Base-by-base conservation (phyloP, 1,140 invertebrate genomes). In the Cotesia glomerata region DNA sequence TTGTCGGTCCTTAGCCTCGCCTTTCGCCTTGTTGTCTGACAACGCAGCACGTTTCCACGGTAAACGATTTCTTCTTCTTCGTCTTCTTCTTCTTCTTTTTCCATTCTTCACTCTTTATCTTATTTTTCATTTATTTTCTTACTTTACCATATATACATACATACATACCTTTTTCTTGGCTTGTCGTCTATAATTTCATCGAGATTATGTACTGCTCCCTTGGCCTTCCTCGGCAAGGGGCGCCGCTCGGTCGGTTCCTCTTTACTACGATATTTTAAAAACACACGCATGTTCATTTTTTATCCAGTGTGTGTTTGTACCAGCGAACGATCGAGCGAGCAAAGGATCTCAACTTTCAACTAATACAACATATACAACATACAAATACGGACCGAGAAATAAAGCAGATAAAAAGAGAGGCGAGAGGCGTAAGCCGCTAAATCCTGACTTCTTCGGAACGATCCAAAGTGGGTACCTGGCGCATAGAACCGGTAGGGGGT, bases 401-500 rank as follows among this genome's bases (percentile, higher is more conserved):
- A 45, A 34, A 52, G 45, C n/a, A 67, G 51, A 66, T 58, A 18
- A 18, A 58, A 18, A 26, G 18, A 58, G 56, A 58, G 52, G 2
- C 52, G 13, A n/a, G 16, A 59, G 59, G n/a, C 16, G 52, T n/a
- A 62, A 34, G 59, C 34, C 32, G 59, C 59, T n/a, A 35, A 58
- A 18, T 62, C 26, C 59, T 62, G 59, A 35, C 34, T 62, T 62
- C 34, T 62, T 62, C 14, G 32, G 32, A 35, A 39, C 5, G 56
- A 62, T 62, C 13, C 59, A 62, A 36, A n/a, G n/a, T 62, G 7
- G 59, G 39, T 64, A 58, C 54, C 49, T 52, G 54, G 35, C 54
- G 34, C 51, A 67, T 67, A 68, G 79, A 81, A 83, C 81, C 83
- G 81, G 83, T 84, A 83, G 83, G 81, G 81, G 79, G 80, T 83